These are phyloP conservation scores for Pterostichus niger DNA, from an alignment of 2,888 invertebrate species.

Conservation along the genomic window DNA sequence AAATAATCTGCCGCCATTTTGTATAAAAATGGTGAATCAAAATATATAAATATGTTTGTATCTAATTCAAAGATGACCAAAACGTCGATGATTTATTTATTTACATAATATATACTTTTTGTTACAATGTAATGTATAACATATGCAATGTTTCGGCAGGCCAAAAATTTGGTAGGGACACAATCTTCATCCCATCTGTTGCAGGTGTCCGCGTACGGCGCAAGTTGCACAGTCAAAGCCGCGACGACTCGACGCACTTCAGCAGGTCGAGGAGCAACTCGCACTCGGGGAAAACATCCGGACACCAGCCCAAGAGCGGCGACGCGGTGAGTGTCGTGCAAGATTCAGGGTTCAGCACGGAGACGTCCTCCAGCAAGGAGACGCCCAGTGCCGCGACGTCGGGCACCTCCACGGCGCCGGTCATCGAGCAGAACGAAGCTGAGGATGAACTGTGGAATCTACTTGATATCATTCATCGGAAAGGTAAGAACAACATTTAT, in stretches of 20 bases:
- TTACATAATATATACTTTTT: no score
- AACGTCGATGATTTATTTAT: no score
- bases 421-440: constrained; percentile 77
- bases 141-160: no score
- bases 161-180: no score
- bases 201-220: constrained; percentile 78
- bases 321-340: constrained; percentile 83
- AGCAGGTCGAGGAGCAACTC: constrained; percentile 84
- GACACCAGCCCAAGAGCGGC: constrained; percentile 79
- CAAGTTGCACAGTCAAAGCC: constrained; percentile 73
- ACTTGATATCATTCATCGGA: constrained; percentile 91
- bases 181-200: constrained; percentile 72
- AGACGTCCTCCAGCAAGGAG: constrained; percentile 90
- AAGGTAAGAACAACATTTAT: constrained; percentile 76
- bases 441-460: constrained; percentile 92
- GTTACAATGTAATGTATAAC: no score
- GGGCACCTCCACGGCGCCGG: constrained; percentile 73
- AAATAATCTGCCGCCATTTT: no score
- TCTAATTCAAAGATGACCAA: no score
- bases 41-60: no score
- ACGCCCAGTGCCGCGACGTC: constrained; percentile 81
- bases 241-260: constrained; percentile 77
- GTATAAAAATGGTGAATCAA: no score
- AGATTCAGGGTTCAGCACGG: constrained; percentile 95
- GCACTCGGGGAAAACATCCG: constrained; percentile 79